Base-by-base conservation (phyloP, 2,888 invertebrate species). In the Apotomis turbidana region DNA sequence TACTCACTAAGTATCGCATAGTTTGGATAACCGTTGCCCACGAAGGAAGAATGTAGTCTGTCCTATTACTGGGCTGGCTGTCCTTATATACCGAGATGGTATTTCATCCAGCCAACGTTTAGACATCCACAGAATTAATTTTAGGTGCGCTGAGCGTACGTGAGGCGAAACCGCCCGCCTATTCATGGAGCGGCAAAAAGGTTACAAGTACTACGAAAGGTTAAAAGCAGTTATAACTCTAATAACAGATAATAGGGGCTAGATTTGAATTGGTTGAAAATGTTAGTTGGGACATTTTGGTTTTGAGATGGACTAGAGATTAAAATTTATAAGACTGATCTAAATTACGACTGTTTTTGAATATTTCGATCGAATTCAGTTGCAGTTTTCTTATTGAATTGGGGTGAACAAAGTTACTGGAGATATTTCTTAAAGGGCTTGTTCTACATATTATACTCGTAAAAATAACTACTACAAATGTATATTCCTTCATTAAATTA, bases 1-100 rank as follows among this genome's bases (percentile, higher is more conserved):
- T 78, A 90, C 91, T 92, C 75, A 92, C 92, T 74, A 91, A 79
- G 76, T 81, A 81, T 78, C 85, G 86, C 92, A 92, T 92, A 87
- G 81, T 83, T 60, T 66, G 68, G 77, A 74, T 75, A 75, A 78
- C 86, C 79, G 86, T 79, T 75, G 77, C 79, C 78, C 78, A 75
- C 78, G 85, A 74, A 78, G 80, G 78, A 82, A 81, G 85, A 84
- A 85, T 86, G 85, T 80, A 76, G 83, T 88, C 76, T 90, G 88
- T 76, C 79, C 83, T 83, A 85, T 84, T 80, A 82, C 68, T 68
- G 74, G 78, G 77, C 70, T 41, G 57, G 75, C 78, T 77, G 83
- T 83, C 85, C 88, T 91, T 92, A 81, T 91, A 91, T 91, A 91
- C 88, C 77, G 52, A 76, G 74, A 78, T 80, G 82, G 83, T 79